Evolutionary conservation across 2,797 vertebrate species (phyloP), one percentile per base, ranked within the genome.

Genomic region (Clarias laeviceps): DNA sequence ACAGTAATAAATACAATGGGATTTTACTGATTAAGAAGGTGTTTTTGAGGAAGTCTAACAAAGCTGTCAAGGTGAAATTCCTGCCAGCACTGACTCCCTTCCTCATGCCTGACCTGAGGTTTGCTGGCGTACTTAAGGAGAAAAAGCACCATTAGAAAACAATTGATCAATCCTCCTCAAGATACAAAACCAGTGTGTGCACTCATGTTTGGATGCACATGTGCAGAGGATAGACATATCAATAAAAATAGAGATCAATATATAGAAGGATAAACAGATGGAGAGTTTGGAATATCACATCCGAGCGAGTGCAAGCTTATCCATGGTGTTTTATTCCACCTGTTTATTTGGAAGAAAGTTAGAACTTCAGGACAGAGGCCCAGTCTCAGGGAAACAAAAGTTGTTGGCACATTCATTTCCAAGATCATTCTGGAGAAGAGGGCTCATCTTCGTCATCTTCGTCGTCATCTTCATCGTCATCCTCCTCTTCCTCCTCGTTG

Each of bases 401-500:
- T 73, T 18, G 7, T 61, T 1, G 79, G 65, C 66, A 29, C 12
- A n/a, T 4, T 6, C 29, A 17, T 45, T 40, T 54, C 61, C n/a
- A 56, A 29, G 65, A n/a, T 95, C 95, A 97, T 93, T 97, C 96
- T 82, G 95, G 94, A 18, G 95, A 95, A 69, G 96, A 96, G 70
- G 95, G 95, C 82, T 95, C 94, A 2, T 91, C 88, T 1, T 91
- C 90, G 0, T 90, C 88, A 8, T 91, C 89, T 0, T 90, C 95
- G 3, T 96, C 95, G 22, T 96, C 95, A 0, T 96, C 95, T 0
- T 96, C 95, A 24, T 95, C 93, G 0, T 96, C 96, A 0, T 79
- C 95, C 18, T 95, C 93, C 0, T 96, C 96, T 1, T 96, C 95
- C 0, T 97, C 96, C 0, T 96, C 95, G 9, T 96, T 96, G 92